Conservation (phyloP, 2,113 vertebrate genomes). For the Mustela lutreola region DNA sequence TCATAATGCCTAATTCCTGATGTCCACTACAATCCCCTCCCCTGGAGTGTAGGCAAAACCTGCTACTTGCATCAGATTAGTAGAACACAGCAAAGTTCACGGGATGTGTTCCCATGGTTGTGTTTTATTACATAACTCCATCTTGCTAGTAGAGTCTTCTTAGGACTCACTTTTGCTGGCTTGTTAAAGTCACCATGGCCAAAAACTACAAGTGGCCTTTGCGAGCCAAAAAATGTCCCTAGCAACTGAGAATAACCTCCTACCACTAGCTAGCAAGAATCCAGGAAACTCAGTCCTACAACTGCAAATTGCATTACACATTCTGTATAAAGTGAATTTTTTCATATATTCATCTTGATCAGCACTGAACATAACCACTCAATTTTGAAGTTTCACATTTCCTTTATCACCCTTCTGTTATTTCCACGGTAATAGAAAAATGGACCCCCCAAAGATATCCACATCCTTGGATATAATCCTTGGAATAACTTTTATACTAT, state of each 20-base stretch:
- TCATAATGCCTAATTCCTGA: background rate
- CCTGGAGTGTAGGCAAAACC: background rate
- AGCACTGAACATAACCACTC: background rate
- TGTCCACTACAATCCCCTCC: background rate
- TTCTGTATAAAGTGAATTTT: background rate
- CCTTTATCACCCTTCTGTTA: background rate
- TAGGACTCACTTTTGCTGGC: background rate
- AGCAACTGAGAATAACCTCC: background rate
- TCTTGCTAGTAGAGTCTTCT: background rate
- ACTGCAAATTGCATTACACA: background rate
- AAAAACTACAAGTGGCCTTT: background rate
- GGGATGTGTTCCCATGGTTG: background rate
- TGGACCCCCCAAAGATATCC: background rate
- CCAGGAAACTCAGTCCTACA: background rate
- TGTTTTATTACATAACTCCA: background rate
- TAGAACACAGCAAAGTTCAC: background rate
- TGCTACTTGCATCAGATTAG: background rate
- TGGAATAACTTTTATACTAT: background rate
- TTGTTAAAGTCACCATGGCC: background rate
- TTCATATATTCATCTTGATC: background rate
- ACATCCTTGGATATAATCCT: background rate
- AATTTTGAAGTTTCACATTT: background rate
- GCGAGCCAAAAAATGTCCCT: no score
- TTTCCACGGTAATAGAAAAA: background rate
- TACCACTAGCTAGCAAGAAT: no score